These are phyloP conservation scores for Shinisaurus crocodilurus DNA, from an alignment of 2,113 vertebrate species.

Conservation along the genomic window DNA sequence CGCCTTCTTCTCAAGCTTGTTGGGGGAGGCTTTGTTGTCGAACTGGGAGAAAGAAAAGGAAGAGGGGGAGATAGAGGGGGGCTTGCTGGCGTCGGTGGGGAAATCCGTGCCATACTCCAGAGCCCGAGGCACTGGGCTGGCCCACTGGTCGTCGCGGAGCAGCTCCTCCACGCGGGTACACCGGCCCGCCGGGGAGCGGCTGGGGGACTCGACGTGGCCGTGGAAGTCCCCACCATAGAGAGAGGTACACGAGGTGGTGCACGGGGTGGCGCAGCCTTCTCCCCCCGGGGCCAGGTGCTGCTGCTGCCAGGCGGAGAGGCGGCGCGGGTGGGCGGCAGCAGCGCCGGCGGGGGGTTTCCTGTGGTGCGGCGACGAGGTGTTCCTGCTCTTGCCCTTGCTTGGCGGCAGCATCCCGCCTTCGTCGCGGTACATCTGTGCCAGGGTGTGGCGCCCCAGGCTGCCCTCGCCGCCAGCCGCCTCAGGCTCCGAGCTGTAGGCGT, in stretches of 20 bases:
- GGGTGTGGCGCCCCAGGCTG: background rate
- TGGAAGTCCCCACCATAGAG: too few species aligned
- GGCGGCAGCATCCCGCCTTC: background rate
- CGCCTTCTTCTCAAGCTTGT: background rate
- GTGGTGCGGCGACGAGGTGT: background rate
- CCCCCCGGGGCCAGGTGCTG: background rate
- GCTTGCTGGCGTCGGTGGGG: slow-evolving; percentile 23
- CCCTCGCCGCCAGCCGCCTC: slow-evolving; percentile 23
- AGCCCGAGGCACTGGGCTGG: background rate
- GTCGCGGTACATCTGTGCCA: background rate
- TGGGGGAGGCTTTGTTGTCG: background rate
- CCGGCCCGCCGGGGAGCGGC: too few species aligned
- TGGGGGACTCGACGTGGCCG: too few species aligned
- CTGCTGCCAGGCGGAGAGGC: background rate
- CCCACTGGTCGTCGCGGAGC: slow-evolving; percentile 15
- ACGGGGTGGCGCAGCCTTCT: too few species aligned
- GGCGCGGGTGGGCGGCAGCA: background rate
- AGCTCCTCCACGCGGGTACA: background rate
- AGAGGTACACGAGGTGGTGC: too few species aligned
- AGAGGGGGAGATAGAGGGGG: background rate
- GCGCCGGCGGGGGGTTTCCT: background rate
- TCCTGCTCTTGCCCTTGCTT: background rate
- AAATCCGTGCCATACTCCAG: background rate
- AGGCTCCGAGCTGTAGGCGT: slow-evolving; percentile 28
- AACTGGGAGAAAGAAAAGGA: slow-evolving; percentile 25